Percentiles rank a stretch among this genome's conserved stretches.
Evolutionary conservation across 2,113 vertebrate genomes (phyloP).

Genomic region (Cyrtonyx montezumae): DNA sequence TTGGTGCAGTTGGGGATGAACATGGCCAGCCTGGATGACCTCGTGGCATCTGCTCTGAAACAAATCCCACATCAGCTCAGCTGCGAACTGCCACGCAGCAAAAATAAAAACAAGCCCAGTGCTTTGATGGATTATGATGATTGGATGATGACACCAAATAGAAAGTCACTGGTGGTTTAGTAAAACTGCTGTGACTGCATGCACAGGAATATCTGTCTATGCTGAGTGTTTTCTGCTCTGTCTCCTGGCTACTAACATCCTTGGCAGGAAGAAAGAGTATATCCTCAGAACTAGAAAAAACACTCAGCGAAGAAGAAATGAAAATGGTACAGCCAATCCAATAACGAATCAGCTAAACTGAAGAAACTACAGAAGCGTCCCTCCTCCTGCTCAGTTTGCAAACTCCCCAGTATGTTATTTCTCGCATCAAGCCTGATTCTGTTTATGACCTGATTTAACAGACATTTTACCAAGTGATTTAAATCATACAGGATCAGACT

Average conservation of each 20-base stretch:
- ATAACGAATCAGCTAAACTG: background rate
- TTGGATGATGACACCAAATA: background rate
- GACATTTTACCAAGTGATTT: background rate
- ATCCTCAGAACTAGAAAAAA: background rate
- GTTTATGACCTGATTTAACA: background rate
- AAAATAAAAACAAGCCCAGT: background rate
- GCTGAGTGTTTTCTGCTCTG: background rate
- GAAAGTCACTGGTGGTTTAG: background rate
- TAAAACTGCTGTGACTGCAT: rapidly evolving
- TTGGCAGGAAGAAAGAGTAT: background rate
- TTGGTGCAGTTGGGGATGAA: background rate
- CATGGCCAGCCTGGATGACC: background rate
- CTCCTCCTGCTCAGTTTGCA: background rate
- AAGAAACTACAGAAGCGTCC: background rate
- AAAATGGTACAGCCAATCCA: background rate
- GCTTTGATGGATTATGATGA: background rate
- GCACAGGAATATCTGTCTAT: background rate
- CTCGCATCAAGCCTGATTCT: background rate
- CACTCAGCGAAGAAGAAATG: background rate
- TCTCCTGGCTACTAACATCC: background rate
- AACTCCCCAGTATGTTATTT: background rate
- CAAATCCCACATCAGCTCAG: background rate
- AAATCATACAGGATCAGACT: background rate
- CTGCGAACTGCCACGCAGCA: background rate
- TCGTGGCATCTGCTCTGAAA: background rate